Percentiles rank a stretch among this genome's conserved stretches.
These are phyloP conservation scores for Mesopsocus fuscifrons DNA, from an alignment of 2,888 invertebrate genomes.

Conservation along the genomic window DNA sequence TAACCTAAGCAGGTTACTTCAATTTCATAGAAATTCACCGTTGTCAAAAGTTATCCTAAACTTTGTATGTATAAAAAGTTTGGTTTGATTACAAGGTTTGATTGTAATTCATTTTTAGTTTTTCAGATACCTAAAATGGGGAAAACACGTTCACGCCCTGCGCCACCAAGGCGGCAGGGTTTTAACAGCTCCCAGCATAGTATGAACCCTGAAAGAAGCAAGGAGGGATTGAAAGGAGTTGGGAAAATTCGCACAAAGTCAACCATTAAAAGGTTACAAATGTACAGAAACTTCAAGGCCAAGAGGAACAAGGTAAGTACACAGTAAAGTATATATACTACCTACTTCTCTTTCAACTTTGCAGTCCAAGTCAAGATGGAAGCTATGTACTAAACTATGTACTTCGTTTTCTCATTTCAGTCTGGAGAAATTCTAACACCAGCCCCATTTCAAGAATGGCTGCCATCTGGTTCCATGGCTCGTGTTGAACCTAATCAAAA, in stretches of 20 bases:
- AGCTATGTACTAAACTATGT: too few relatives aligned
- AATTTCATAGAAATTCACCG: too few relatives aligned
- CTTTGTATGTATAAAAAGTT: too few relatives aligned
- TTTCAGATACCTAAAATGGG: slow-evolving; percentile 36
- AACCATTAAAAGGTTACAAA: slow-evolving; percentile 90
- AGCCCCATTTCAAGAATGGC: slow-evolving; percentile 86
- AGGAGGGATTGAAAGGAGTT: slow-evolving; percentile 62
- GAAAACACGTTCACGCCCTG: slow-evolving; percentile 50
- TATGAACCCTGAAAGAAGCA: slow-evolving; percentile 81
- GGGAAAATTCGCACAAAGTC: slow-evolving; percentile 71
- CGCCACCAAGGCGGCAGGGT: slow-evolving; percentile 63
- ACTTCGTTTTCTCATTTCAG: too few relatives aligned
- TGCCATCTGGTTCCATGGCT: slow-evolving; percentile 76
- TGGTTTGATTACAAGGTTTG: too few relatives aligned
- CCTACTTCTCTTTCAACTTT: too few relatives aligned
- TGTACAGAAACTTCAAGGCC: slow-evolving; percentile 96
- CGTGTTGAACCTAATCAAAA: slow-evolving; percentile 93
- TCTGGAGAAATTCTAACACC: slow-evolving; percentile 79
- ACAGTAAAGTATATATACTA: background rate
- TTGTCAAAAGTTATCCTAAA: too few relatives aligned
- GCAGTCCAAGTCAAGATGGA: too few relatives aligned
- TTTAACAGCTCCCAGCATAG: slow-evolving; percentile 77
- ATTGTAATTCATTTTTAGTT: too few relatives aligned
- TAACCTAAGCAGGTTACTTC: too few relatives aligned
- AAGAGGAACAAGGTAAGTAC: slow-evolving; percentile 53